phyloP scores from a whole-genome alignment of 2,797 vertebrate species.

The Momotus momota region DNA sequence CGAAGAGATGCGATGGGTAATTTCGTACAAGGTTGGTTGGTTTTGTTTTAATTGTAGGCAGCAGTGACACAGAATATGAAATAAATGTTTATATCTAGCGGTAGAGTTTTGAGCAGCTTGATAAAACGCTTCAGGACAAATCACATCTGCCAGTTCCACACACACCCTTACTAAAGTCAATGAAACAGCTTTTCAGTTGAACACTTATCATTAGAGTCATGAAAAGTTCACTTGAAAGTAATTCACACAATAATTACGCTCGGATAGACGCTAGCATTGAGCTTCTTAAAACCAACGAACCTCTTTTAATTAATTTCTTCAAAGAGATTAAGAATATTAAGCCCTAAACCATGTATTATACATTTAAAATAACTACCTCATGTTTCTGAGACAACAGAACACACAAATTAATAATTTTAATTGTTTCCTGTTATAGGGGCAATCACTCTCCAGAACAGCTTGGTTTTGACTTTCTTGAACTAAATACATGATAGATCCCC shows the following conservation, averaged over 20 bases:
- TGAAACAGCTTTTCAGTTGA: neutral
- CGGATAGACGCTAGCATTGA: neutral
- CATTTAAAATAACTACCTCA: slow-evolving; percentile 5
- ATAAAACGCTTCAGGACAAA: slow-evolving; percentile 26
- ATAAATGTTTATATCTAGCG: neutral
- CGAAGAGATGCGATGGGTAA: neutral
- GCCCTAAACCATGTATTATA: neutral
- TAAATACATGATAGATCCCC: neutral
- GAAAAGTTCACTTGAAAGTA: slow-evolving; percentile 6
- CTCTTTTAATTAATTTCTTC: slow-evolving; percentile 19
- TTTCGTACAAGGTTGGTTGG: neutral
- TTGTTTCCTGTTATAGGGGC: neutral
- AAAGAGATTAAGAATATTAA: slow-evolving; percentile 3
- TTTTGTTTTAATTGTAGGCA: neutral
- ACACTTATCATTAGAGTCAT: neutral
- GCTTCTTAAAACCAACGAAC: slow-evolving; percentile 6
- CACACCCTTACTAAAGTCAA: neutral
- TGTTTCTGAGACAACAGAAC: neutral
- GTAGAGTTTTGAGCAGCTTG: slow-evolving; percentile 4
- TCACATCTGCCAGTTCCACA: neutral
- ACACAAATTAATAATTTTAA: neutral
- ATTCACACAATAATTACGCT: neutral
- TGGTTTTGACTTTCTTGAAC: neutral
- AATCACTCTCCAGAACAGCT: neutral
- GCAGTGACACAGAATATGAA: neutral